Evolutionary conservation across 2,888 invertebrate species (phyloP).

Genomic region (Eutolmus rufibarbis): DNA sequence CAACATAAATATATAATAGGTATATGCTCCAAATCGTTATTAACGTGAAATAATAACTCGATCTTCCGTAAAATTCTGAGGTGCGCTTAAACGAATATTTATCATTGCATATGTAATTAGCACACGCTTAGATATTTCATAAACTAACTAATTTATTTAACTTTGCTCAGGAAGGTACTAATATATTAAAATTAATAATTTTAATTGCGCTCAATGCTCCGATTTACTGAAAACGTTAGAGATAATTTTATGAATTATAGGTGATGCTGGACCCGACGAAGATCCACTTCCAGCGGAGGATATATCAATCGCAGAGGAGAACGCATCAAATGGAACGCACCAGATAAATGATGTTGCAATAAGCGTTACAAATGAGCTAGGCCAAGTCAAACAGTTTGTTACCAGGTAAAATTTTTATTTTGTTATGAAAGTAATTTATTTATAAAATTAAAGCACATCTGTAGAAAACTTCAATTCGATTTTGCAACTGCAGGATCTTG

Average conservation of each 20-base stretch:
- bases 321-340: slow-evolving; percentile 7
- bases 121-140: too few species aligned
- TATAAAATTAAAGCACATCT: neutral
- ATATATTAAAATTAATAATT: too few species aligned
- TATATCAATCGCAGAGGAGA: slow-evolving; percentile 51
- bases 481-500: neutral
- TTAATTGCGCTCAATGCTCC: neutral
- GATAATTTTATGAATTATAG: slow-evolving; percentile 30
- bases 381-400: slow-evolving; percentile 58
- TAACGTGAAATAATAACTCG: too few species aligned
- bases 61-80: too few species aligned
- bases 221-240: neutral
- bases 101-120: too few species aligned
- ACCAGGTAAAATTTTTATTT: slow-evolving; percentile 52
- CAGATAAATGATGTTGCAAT: slow-evolving; percentile 55
- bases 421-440: neutral
- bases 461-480: too few species aligned
- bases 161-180: too few species aligned
- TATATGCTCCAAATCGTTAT: too few species aligned
- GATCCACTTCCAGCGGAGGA: slow-evolving; percentile 60
- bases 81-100: too few species aligned
- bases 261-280: slow-evolving; percentile 51
- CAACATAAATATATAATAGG: too few species aligned
- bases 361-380: slow-evolving; percentile 61
- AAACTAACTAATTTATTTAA: too few species aligned